Evolutionary conservation across 2,797 vertebrate species (phyloP).

Genomic region (Neosilurus hyrtlii): DNA sequence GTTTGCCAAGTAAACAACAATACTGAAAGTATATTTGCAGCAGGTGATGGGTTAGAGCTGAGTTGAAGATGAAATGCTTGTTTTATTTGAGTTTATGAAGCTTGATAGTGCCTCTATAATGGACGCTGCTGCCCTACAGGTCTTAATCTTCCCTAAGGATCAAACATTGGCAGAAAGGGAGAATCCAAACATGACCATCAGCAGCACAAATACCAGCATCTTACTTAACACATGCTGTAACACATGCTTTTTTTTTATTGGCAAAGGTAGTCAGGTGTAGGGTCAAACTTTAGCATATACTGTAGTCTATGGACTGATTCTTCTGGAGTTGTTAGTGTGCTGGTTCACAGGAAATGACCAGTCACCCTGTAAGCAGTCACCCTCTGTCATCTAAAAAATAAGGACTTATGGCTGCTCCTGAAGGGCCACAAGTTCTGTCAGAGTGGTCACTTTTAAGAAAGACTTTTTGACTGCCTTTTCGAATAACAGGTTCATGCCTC

Average conservation of each 20-base stretch:
- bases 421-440: slow-evolving; percentile 23
- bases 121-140: slow-evolving; percentile 34
- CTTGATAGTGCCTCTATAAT: slow-evolving; percentile 29
- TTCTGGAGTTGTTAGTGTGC: neutral
- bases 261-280: neutral
- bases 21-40: slow-evolving; percentile 8
- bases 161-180: slow-evolving; percentile 18
- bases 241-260: neutral
- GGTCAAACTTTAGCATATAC: neutral
- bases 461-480: slow-evolving; percentile 25
- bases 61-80: slow-evolving; percentile 29
- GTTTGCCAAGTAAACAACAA: neutral
- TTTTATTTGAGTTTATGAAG: neutral
- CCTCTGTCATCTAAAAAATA: slow-evolving; percentile 10
- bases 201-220: slow-evolving; percentile 19
- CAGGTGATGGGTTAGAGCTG: slow-evolving; percentile 15
- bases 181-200: slow-evolving; percentile 5
- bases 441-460: slow-evolving; percentile 17
- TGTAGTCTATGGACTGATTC: neutral
- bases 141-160: slow-evolving; percentile 15
- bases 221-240: slow-evolving; percentile 25
- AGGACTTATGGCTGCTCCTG: slow-evolving; percentile 8
- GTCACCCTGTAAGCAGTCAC: slow-evolving; percentile 15
- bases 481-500: slow-evolving; percentile 32
- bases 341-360: neutral